A percentile compares a stretch with the other conserved stretches of the same genome.
Conservation (phyloP, 2,888 invertebrate species). For the Nemoura dubitans region DNA sequence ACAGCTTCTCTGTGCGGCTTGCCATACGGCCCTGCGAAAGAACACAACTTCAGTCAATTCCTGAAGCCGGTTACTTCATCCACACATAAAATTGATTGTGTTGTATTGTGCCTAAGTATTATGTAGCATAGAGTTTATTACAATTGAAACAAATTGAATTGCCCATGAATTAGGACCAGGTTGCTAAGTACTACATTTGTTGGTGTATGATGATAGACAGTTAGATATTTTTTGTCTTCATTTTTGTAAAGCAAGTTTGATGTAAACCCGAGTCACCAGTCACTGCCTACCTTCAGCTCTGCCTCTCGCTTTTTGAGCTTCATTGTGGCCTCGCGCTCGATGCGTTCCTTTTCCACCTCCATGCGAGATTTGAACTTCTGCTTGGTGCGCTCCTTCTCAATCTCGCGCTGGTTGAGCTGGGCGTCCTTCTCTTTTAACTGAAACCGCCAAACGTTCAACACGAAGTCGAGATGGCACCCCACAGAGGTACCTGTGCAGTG, state of each 20-base stretch:
- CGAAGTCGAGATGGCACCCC: conserved; percentile 15
- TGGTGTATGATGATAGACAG: too few species aligned
- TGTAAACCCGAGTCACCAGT: not conserved
- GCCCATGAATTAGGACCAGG: too few species aligned
- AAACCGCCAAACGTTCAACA: conserved; percentile 24
- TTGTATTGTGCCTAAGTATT: too few species aligned
- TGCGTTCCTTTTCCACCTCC: conserved; percentile 78
- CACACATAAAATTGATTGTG: too few species aligned
- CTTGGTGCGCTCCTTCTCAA: conserved; percentile 65
- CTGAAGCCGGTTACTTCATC: too few species aligned
- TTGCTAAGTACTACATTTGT: too few species aligned
- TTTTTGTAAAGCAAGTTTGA: too few species aligned
- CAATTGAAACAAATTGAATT: too few species aligned
- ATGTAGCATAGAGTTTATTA: too few species aligned
- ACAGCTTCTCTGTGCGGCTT: conserved; percentile 69
- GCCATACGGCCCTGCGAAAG: conserved; percentile 59
- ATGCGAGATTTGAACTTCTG: conserved; percentile 63
- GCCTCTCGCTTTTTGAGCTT: conserved; percentile 69
- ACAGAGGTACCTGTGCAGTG: too few species aligned
- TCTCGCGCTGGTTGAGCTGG: conserved; percentile 62
- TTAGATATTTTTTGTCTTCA: too few species aligned
- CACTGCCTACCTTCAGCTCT: conserved; percentile 61
- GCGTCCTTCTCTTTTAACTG: conserved; percentile 63
- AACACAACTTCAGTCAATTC: not conserved
- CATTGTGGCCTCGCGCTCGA: conserved; percentile 73